Percentiles rank a stretch among this genome's conserved stretches.
Evolutionary conservation across 2,113 vertebrate species (phyloP).

Genomic region (Archilochus colubris): DNA sequence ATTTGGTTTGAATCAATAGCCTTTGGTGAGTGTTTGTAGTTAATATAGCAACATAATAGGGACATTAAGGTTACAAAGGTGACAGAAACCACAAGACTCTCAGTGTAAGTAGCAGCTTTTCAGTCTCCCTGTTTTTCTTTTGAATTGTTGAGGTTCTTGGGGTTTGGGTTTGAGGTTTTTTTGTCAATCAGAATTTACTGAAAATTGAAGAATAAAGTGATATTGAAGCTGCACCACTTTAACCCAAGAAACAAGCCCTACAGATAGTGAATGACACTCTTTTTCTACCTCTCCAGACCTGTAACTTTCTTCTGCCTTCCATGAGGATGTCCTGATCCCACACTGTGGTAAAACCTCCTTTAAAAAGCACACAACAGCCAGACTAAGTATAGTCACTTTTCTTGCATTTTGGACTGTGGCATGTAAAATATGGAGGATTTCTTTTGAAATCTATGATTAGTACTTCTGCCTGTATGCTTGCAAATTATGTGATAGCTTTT

Average conservation of each 20-base stretch:
- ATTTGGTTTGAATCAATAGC: neutral
- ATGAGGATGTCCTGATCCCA: neutral
- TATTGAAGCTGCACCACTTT: neutral
- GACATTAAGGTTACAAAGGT: neutral
- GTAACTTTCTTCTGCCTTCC: neutral
- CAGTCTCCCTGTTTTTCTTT: neutral
- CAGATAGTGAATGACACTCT: neutral
- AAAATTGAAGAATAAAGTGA: neutral
- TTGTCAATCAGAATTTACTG: neutral
- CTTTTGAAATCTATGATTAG: neutral
- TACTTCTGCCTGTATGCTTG: neutral
- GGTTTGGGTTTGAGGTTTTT: neutral
- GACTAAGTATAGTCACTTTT: neutral
- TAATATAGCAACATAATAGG: neutral
- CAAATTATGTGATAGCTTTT: neutral
- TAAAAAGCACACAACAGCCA: neutral
- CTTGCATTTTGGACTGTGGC: neutral
- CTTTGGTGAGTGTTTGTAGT: neutral
- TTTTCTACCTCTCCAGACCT: neutral
- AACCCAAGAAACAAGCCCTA: neutral
- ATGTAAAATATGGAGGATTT: neutral
- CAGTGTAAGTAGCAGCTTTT: fast-evolving
- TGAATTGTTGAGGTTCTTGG: neutral
- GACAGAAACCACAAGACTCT: neutral
- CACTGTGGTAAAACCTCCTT: neutral